Evolutionary conservation across 2,113 vertebrate species (phyloP).

Genomic region (Macrotus californicus): DNA sequence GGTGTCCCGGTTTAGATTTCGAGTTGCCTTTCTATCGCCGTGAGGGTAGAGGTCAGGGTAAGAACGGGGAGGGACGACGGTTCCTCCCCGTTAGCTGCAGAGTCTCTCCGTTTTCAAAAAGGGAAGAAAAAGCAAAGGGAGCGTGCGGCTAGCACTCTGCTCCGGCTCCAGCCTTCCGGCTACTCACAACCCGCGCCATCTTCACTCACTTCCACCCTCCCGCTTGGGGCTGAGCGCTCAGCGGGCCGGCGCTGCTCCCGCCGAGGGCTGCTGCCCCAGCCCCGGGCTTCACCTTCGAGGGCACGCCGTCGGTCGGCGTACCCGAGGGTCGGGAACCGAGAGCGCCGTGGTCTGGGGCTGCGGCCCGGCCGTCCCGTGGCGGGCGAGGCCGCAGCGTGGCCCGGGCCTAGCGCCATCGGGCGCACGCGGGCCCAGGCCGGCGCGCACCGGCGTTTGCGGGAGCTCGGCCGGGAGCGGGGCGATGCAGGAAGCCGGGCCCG

Average conservation of each 20-base stretch:
- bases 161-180: neutral
- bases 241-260: neutral
- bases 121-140: neutral
- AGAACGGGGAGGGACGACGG: neutral
- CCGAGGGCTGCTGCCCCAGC: accelerated
- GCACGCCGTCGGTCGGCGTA: neutral
- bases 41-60: neutral
- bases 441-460: neutral
- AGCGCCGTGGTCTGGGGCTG: neutral
- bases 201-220: neutral
- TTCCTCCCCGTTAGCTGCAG: neutral
- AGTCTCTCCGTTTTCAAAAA: neutral
- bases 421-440: neutral
- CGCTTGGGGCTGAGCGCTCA: neutral
- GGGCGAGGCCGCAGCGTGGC: neutral
- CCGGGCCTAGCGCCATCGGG: neutral
- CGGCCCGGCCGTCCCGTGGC: neutral
- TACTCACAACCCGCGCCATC: constrained; percentile 20
- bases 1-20: neutral
- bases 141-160: neutral
- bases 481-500: neutral
- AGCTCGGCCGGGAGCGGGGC: neutral
- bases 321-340: neutral
- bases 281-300: accelerated
- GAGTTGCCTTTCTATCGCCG: neutral